These are phyloP conservation scores for Sylvilagus floridanus DNA, from an alignment of 2,797 vertebrate species.

Conservation along the genomic window DNA sequence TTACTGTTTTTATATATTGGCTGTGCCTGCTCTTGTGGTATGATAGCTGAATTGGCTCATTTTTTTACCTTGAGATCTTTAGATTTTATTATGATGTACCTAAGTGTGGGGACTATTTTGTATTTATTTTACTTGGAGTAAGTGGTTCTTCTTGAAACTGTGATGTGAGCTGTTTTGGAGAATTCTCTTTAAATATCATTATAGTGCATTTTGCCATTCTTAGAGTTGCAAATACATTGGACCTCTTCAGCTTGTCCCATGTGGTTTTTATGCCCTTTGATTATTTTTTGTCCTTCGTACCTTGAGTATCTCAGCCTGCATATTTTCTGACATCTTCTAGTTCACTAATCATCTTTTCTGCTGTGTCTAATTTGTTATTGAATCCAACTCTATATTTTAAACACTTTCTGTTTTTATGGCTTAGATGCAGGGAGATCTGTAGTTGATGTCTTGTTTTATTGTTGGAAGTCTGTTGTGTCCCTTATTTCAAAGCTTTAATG, in stretches of 20 bases:
- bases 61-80: not conserved
- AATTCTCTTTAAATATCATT: slow-evolving; percentile 1
- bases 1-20: not conserved
- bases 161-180: not conserved
- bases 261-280: not conserved
- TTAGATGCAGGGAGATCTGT: not conserved
- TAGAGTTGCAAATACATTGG: not conserved
- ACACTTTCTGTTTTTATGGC: not conserved
- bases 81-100: not conserved
- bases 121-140: not conserved
- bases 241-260: not conserved
- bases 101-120: not conserved
- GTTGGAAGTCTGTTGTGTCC: not conserved
- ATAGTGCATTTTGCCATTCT: not conserved
- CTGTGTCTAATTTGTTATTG: not conserved
- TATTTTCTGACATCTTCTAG: not conserved
- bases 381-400: not conserved
- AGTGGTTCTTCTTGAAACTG: not conserved
- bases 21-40: not conserved
- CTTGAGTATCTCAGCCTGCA: not conserved
- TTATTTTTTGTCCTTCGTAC: not conserved
- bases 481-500: slow-evolving; percentile 23
- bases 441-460: not conserved
- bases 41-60: not conserved
- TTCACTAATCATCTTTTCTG: slow-evolving; percentile 3